Conservation (phyloP, 2,113 vertebrate species). For the Festucalex cinctus region DNA sequence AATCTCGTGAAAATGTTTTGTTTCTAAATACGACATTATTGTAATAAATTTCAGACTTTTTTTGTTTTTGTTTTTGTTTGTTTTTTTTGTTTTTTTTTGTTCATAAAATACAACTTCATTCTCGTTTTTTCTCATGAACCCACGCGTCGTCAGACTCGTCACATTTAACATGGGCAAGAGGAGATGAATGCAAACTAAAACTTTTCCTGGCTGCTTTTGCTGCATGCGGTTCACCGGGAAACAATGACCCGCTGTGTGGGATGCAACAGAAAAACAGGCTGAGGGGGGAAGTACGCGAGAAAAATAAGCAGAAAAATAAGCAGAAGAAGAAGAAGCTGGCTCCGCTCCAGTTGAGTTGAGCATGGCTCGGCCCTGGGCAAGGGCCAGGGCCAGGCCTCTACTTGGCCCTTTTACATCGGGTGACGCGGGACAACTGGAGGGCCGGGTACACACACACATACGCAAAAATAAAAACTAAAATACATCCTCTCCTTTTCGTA, state of each 20-base stretch:
- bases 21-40: no score
- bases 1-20: no score
- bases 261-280: background rate
- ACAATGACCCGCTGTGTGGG: constrained; percentile 3
- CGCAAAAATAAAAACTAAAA: background rate
- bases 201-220: background rate
- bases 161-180: background rate
- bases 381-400: constrained; percentile 45
- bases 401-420: constrained; percentile 48
- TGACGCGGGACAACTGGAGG: constrained; percentile 41
- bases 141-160: background rate
- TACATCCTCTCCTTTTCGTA: background rate
- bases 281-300: constrained; percentile 35
- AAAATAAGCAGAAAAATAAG: constrained; percentile 21
- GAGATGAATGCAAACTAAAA: background rate
- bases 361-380: constrained; percentile 35
- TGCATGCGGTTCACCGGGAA: background rate
- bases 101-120: no score
- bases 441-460: constrained; percentile 19
- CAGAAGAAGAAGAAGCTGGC: constrained; percentile 39
- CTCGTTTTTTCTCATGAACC: background rate
- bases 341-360: constrained; percentile 46
- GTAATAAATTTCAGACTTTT: no score
- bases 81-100: no score
- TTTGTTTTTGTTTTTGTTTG: no score